These are phyloP conservation scores for Amphipyra berbera DNA, from an alignment of 2,888 invertebrate species.

Conservation along the genomic window DNA sequence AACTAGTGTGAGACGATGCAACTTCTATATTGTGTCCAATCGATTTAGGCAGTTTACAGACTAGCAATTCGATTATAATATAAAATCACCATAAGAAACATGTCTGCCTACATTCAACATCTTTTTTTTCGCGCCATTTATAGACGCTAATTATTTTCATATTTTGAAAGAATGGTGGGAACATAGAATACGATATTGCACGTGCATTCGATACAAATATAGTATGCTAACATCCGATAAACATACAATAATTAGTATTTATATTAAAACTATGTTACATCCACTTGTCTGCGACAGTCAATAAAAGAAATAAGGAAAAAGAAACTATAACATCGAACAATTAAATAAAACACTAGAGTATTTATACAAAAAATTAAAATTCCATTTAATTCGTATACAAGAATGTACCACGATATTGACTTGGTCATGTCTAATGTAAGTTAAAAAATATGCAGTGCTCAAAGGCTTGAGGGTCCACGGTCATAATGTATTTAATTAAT, in stretches of 20 bases:
- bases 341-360: constrained; percentile 61
- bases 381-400: constrained; percentile 66
- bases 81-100: constrained; percentile 38
- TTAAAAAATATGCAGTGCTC: constrained; percentile 47
- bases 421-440: constrained; percentile 49
- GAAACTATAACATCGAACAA: constrained; percentile 56
- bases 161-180: constrained; percentile 52
- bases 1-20: constrained; percentile 18
- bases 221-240: constrained; percentile 57
- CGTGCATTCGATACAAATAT: constrained; percentile 60
- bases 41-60: constrained; percentile 40
- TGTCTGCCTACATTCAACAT: constrained; percentile 34
- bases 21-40: constrained; percentile 47
- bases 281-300: constrained; percentile 43
- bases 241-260: constrained; percentile 53
- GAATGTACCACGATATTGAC: constrained; percentile 49
- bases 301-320: constrained; percentile 31
- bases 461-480: constrained; percentile 39
- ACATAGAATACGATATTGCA: constrained; percentile 58
- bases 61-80: constrained; percentile 56
- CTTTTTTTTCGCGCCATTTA: constrained; percentile 32
- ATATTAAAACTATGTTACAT: constrained; percentile 58
- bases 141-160: constrained; percentile 29
- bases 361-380: constrained; percentile 66
- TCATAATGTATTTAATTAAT: constrained; percentile 38